phyloP scores from a whole-genome alignment of 2,113 vertebrate species.

The Bombycilla garrulus region DNA sequence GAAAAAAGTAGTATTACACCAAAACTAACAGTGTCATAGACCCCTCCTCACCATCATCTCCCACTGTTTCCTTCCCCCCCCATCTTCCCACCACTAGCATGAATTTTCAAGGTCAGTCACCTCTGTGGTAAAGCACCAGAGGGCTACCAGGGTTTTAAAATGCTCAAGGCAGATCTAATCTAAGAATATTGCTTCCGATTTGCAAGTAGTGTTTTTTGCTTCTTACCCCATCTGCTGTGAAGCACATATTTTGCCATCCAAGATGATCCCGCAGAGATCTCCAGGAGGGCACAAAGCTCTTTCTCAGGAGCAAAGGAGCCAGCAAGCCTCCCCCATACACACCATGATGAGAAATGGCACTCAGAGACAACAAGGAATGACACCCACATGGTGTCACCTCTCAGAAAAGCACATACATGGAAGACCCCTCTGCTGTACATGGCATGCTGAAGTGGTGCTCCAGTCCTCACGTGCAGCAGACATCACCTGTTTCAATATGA shows the following conservation, averaged over 20 bases:
- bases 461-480: neutral
- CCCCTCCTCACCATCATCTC: neutral
- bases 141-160: neutral
- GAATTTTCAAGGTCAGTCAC: neutral
- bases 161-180: neutral
- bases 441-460: neutral
- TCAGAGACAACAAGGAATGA: neutral
- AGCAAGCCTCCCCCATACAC: neutral
- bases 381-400: neutral
- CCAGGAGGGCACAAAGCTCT: neutral
- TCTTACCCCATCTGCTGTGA: neutral
- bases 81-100: neutral
- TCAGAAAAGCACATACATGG: neutral
- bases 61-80: neutral
- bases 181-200: neutral
- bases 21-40: neutral
- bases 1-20: rapidly evolving
- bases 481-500: neutral
- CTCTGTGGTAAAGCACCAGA: neutral
- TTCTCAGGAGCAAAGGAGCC: neutral
- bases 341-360: neutral
- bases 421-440: neutral
- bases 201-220: neutral
- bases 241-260: neutral
- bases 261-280: neutral